A percentile compares a stretch with the other conserved stretches of the same genome.
Conservation (phyloP, 1,140 invertebrate species). For the Phocides pigmalion region DNA sequence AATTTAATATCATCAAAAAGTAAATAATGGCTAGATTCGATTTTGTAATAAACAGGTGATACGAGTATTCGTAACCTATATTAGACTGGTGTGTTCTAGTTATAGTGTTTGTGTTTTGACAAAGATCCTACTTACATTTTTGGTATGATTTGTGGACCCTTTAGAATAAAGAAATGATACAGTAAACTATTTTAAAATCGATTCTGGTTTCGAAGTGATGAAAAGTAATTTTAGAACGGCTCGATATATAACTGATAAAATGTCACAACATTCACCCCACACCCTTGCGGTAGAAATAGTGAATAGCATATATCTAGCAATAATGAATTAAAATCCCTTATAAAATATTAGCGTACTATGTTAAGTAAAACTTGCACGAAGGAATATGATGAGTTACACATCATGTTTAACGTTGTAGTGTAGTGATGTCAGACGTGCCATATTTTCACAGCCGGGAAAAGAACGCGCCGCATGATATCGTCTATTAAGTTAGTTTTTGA, state of each 20-base stretch:
- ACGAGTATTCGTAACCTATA: conserved; percentile 11
- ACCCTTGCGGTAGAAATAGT: neutral
- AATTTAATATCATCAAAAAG: neutral
- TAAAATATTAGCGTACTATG: neutral
- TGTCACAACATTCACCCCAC: conserved; percentile 20
- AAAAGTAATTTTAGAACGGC: conserved; percentile 20
- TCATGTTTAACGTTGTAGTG: no score
- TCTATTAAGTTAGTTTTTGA: no score
- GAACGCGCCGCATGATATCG: no score
- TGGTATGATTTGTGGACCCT: no score
- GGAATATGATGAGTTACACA: no score
- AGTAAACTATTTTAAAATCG: neutral
- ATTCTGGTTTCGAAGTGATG: neutral
- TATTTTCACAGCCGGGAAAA: no score
- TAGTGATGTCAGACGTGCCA: no score
- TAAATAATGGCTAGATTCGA: conserved; percentile 7
- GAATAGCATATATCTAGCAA: neutral
- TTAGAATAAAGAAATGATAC: neutral
- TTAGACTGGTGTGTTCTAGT: conserved; percentile 1
- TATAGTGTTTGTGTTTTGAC: no score
- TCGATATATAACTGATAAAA: conserved; percentile 16
- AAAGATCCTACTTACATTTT: no score
- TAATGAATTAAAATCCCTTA: neutral
- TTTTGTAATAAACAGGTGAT: conserved; percentile 11
- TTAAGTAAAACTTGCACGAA: neutral